Conservation (phyloP, 1,140 invertebrate genomes). For the Drosophila willistoni region DNA sequence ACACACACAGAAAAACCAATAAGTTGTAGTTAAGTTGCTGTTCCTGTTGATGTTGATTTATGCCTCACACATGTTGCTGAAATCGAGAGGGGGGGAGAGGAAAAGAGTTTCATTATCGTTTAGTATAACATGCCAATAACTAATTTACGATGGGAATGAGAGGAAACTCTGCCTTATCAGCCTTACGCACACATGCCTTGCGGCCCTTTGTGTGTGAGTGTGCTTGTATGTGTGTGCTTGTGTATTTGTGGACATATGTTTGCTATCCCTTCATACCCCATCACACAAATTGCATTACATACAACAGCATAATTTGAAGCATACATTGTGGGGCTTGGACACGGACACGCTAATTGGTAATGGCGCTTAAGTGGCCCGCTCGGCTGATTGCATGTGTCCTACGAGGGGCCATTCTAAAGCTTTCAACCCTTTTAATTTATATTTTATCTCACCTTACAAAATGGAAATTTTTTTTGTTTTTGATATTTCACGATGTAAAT, state of each 20-base stretch:
- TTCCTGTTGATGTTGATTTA: slow-evolving; percentile 41
- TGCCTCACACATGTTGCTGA: slow-evolving; percentile 66
- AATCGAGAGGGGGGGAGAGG: slow-evolving; percentile 20
- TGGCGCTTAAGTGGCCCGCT: slow-evolving; percentile 61
- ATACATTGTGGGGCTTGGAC: slow-evolving; percentile 59
- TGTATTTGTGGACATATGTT: slow-evolving; percentile 60
- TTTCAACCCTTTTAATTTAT: neutral
- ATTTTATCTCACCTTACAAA: neutral
- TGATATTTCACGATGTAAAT: no score
- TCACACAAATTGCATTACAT: slow-evolving; percentile 60
- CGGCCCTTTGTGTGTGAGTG: slow-evolving; percentile 39
- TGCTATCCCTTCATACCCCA: slow-evolving; percentile 32
- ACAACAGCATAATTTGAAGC: slow-evolving; percentile 67
- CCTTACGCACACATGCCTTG: slow-evolving; percentile 34
- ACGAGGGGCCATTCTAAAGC: neutral
- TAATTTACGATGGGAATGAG: slow-evolving; percentile 72
- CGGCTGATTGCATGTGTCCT: slow-evolving; percentile 3
- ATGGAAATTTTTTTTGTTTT: neutral
- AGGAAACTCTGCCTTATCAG: slow-evolving; percentile 67
- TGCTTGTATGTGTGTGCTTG: slow-evolving; percentile 20
- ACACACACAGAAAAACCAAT: slow-evolving; percentile 28
- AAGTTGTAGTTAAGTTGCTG: slow-evolving; percentile 37
- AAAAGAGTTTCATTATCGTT: slow-evolving; percentile 67
- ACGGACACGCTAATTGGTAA: slow-evolving; percentile 71
- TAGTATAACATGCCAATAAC: slow-evolving; percentile 78